Conservation (phyloP, 2,888 invertebrate genomes). For the Salticus scenicus region DNA sequence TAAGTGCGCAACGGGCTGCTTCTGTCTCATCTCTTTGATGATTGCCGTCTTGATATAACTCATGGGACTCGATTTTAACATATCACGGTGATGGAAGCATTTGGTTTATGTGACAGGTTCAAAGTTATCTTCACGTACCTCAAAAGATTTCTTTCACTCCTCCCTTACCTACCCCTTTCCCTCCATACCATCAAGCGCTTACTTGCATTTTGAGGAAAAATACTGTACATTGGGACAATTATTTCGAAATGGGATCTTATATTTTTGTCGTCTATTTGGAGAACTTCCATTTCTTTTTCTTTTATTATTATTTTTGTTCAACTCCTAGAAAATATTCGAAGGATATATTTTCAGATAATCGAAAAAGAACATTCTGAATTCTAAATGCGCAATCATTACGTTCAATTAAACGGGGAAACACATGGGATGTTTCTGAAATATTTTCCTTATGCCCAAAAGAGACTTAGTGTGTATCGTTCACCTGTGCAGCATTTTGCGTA, state of each 20-base stretch:
- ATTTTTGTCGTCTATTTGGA: slow-evolving; percentile 5
- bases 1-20: slow-evolving; percentile 46
- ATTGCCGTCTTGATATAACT: slow-evolving; percentile 46
- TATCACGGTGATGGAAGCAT: slow-evolving; percentile 28
- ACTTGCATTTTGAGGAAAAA: slow-evolving; percentile 16
- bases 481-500: neutral
- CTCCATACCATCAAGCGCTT: too few relatives aligned
- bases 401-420: slow-evolving; percentile 34
- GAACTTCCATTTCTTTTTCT: neutral
- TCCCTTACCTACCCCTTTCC: slow-evolving; percentile 12
- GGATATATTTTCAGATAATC: neutral
- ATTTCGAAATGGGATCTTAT: slow-evolving; percentile 19
- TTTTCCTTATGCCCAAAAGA: neutral
- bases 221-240: slow-evolving; percentile 46
- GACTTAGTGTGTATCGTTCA: too few relatives aligned
- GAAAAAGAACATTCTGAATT: slow-evolving; percentile 8
- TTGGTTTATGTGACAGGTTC: slow-evolving; percentile 25
- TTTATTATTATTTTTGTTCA: neutral
- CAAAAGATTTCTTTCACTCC: neutral
- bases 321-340: neutral
- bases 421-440: neutral
- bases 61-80: slow-evolving; percentile 50
- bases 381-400: slow-evolving; percentile 33
- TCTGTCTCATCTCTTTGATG: slow-evolving; percentile 52
- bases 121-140: neutral